Conservation (phyloP, 2,888 invertebrate species). For the Amphimallon solstitiale region DNA sequence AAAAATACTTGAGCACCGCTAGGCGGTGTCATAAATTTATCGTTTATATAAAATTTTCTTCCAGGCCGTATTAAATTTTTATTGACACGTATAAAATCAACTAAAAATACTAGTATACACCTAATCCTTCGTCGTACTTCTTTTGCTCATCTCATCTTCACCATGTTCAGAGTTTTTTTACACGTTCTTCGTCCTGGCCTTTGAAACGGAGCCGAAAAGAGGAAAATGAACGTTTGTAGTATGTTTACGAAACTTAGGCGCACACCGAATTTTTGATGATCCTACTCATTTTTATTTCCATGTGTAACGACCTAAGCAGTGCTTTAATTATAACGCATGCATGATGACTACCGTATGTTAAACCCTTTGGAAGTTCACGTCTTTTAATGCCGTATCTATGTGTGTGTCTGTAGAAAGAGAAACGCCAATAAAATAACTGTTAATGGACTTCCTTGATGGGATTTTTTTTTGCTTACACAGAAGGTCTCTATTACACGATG, state of each 20-base stretch:
- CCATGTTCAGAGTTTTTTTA: no score
- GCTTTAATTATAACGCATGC: slow-evolving; percentile 7
- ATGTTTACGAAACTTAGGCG: slow-evolving; percentile 7
- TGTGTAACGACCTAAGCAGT: not conserved
- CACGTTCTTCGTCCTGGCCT: slow-evolving; percentile 2
- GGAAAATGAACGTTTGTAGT: not conserved
- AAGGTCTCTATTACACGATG: no score
- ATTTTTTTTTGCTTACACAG: not conserved
- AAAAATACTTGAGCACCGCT: slow-evolving; percentile 31
- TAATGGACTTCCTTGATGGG: slow-evolving; percentile 27
- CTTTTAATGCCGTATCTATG: not conserved
- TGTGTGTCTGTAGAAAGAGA: not conserved
- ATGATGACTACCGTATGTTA: slow-evolving; percentile 17
- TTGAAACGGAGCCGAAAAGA: slow-evolving; percentile 15
- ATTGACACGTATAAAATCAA: slow-evolving; percentile 35
- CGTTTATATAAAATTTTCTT: slow-evolving; percentile 32
- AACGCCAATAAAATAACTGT: slow-evolving; percentile 12
- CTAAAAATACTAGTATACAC: slow-evolving; percentile 36
- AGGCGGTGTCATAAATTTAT: slow-evolving; percentile 25
- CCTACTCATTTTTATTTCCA: slow-evolving; percentile 6
- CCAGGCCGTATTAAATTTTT: slow-evolving; percentile 37
- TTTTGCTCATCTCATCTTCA: not conserved
- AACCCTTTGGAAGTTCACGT: no score
- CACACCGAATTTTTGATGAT: slow-evolving; percentile 13
- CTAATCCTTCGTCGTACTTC: slow-evolving; percentile 7